These are phyloP conservation scores for Octodon degus DNA, from an alignment of 2,113 vertebrate genomes.

Conservation along the genomic window DNA sequence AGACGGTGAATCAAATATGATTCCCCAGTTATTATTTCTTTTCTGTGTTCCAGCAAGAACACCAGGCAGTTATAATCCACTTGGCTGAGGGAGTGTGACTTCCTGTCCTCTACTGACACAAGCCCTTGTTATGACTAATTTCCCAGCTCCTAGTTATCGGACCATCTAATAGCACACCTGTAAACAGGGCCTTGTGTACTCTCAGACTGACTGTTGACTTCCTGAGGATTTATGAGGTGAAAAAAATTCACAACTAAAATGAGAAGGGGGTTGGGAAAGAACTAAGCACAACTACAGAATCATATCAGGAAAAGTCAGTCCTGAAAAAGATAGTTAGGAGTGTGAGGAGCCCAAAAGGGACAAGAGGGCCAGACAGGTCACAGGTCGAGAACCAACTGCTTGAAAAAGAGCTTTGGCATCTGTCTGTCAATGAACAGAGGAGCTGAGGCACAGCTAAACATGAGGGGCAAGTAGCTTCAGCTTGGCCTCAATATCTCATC, in stretches of 20 bases:
- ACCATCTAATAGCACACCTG: conserved; percentile 47
- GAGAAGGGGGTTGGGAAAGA: conserved; percentile 26
- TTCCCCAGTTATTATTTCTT: not conserved
- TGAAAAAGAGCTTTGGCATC: not conserved
- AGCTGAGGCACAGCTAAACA: not conserved
- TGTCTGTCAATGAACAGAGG: not conserved
- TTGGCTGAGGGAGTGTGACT: not conserved
- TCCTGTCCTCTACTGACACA: conserved; percentile 55
- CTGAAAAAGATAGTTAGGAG: conserved; percentile 40
- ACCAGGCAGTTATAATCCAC: not conserved
- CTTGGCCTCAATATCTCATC: not conserved
- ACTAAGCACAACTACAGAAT: conserved; percentile 6
- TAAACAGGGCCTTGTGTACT: not conserved
- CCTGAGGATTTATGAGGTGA: conserved; percentile 32
- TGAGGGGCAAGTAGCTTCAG: not conserved
- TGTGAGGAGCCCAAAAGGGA: conserved; percentile 45
- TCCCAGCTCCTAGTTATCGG: not conserved
- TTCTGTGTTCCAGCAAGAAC: conserved; percentile 8
- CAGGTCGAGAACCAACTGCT: not conserved
- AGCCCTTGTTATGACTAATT: conserved; percentile 10
- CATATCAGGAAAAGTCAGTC: conserved; percentile 24
- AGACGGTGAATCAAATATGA: conserved; percentile 37
- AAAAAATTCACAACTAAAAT: not conserved
- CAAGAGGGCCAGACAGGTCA: not conserved
- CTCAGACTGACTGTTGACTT: not conserved